Evolutionary conservation across 2,113 vertebrate species (phyloP).

Genomic region (Dolichallabes microphthalmus): DNA sequence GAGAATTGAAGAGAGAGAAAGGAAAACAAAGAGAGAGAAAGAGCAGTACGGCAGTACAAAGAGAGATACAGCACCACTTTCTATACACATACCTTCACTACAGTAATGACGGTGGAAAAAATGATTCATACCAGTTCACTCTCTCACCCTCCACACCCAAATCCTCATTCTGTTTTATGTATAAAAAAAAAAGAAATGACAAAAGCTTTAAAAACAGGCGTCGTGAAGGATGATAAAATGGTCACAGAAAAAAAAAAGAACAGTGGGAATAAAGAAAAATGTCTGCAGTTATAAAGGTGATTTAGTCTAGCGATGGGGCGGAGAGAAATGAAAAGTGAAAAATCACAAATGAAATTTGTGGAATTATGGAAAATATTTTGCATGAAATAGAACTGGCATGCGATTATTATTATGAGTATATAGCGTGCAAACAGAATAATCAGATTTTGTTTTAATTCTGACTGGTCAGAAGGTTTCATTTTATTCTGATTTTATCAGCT

Average conservation of each 20-base stretch:
- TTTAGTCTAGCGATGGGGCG: neutral
- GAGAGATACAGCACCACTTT: neutral
- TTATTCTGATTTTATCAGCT: too few species aligned
- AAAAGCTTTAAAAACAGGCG: slow-evolving; percentile 8
- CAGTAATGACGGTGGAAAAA: neutral
- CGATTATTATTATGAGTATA: neutral
- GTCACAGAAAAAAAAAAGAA: neutral
- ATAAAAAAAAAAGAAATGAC: neutral
- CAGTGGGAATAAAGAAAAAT: neutral
- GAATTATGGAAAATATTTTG: neutral
- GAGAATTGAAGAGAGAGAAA: neutral
- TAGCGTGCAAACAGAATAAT: neutral
- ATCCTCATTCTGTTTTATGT: neutral
- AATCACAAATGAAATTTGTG: neutral
- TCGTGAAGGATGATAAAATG: neutral
- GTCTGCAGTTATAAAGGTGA: neutral
- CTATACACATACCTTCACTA: neutral
- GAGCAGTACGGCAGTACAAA: too few species aligned
- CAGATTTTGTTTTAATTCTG: neutral
- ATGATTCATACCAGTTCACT: neutral
- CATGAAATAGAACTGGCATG: neutral
- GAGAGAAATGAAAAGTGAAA: neutral
- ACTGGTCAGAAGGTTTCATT: neutral
- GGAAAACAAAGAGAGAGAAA: neutral
- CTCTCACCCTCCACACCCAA: slow-evolving; percentile 2